Evolutionary conservation across 2,888 invertebrate species (phyloP).

Genomic region (Cerastis rubricosa): DNA sequence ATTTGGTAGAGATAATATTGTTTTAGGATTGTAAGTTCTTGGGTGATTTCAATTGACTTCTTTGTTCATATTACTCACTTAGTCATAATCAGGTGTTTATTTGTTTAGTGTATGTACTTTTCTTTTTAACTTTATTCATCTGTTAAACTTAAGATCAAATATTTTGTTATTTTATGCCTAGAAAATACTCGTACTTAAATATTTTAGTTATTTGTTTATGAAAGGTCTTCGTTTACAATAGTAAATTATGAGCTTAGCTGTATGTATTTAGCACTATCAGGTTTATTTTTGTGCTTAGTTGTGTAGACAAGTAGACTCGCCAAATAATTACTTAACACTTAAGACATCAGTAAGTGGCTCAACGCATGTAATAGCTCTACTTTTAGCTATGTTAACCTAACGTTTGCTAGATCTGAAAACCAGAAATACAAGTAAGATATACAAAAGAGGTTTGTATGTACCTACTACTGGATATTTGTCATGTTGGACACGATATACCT

Average conservation of each 20-base stretch:
- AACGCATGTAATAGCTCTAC: constrained; percentile 26
- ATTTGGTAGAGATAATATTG: constrained; percentile 50
- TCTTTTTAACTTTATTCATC: neutral
- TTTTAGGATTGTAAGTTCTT: constrained; percentile 44
- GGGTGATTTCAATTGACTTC: constrained; percentile 16
- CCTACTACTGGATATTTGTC: constrained; percentile 14
- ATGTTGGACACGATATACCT: constrained; percentile 23
- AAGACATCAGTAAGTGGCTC: constrained; percentile 7
- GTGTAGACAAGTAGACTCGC: neutral
- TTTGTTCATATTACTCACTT: constrained; percentile 17
- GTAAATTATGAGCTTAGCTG: neutral
- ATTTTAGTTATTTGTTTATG: neutral
- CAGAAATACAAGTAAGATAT: constrained; percentile 34
- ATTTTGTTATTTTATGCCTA: neutral
- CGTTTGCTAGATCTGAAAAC: constrained; percentile 35
- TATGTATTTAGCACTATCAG: neutral
- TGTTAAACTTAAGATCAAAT: constrained; percentile 6
- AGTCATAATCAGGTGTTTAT: constrained; percentile 12
- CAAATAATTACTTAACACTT: constrained; percentile 46
- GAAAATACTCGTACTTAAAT: neutral
- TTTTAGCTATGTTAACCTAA: constrained; percentile 31
- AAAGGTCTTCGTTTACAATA: neutral
- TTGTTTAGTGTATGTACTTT: constrained; percentile 8
- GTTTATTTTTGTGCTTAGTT: constrained; percentile 3
- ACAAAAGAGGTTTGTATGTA: constrained; percentile 22